Evolutionary conservation across 2,888 invertebrate genomes (phyloP), one percentile per base, ranked within the genome.

Genomic region (Catocala nupta): DNA sequence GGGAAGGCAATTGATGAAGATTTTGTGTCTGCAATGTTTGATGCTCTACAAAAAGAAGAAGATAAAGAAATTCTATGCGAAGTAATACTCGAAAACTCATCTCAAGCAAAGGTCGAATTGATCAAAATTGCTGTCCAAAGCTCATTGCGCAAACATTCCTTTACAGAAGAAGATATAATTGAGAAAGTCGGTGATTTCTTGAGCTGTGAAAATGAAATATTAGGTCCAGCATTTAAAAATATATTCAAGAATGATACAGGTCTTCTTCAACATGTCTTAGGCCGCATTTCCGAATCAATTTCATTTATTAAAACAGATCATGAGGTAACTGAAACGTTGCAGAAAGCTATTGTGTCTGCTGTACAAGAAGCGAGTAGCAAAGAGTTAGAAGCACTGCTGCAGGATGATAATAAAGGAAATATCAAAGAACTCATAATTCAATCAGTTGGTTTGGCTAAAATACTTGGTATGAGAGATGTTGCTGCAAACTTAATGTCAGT

Each of bases 381-480:
- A 70, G 94, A 94, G 52, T 88, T 96, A 0, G 94, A 95, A 76
- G 87, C 93, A 59, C 81, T 96, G 47, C 79, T 96, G 33, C 89
- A 94, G 63, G 92, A 94, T 49, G 91, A 94, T 43, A 89, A 94
- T 55, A 88, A 91, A 25, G 88, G 92, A 65, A 90, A 90, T 60
- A 71, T 95, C 4, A 92, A 90, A 74, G 87, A 92, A 77, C 76
- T 94, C 68, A 88, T 97, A 9, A 86, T 95, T 5, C 96, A 97
- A 84, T 96, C 97, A 0, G 92, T 96, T 0, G 96, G 96, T 25
- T 92, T 97, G 13, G 97, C 97, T 0, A 95, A 95, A 87, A 96
- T 96, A 50, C 88, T 97, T 16, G 96, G 96, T 4, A 93, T 96
- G 92, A 94, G 95, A 69, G 95, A 95, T 11, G 95, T 96, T 0